Percentiles rank a stretch among this genome's conserved stretches.
Evolutionary conservation across 64 coral and sea anemone species (phyloP).

Genomic region (Trachythela sp.): DNA sequence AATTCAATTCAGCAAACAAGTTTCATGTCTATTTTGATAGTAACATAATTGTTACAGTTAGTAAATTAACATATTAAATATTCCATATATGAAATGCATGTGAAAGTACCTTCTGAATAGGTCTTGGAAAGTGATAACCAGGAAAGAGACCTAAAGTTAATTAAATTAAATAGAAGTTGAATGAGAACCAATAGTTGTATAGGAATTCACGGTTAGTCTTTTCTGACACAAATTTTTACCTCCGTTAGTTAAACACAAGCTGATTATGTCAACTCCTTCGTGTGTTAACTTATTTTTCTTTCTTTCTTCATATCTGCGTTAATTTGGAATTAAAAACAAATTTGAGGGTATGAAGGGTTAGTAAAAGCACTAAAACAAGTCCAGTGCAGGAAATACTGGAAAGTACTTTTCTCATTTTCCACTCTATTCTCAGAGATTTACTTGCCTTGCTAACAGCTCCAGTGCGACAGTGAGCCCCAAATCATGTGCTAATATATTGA

Average conservation of each 20-base stretch:
- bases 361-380: neutral
- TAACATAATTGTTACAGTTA: no score
- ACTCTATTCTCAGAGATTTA: neutral
- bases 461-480: constrained; percentile 86
- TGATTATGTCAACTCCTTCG: constrained; percentile 44
- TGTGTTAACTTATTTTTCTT: constrained; percentile 14
- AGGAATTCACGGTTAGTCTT: no score
- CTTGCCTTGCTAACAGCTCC: constrained; percentile 85
- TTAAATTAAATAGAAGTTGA: neutral
- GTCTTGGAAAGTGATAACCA: constrained; percentile 75
- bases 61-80: no score
- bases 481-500: constrained; percentile 86
- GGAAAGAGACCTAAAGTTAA: constrained; percentile 79
- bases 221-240: no score
- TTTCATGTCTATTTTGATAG: no score
- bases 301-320: constrained; percentile 78
- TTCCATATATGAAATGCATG: neutral
- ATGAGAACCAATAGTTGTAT: neutral
- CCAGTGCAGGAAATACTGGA: no score
- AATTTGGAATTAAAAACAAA: neutral
- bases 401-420: neutral
- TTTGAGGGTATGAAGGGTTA: neutral
- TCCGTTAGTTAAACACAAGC: constrained; percentile 95
- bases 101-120: constrained; percentile 73
- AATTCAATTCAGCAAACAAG: no score